These are phyloP conservation scores for Venusia cambrica DNA, from an alignment of 2,888 invertebrate genomes.

Conservation along the genomic window DNA sequence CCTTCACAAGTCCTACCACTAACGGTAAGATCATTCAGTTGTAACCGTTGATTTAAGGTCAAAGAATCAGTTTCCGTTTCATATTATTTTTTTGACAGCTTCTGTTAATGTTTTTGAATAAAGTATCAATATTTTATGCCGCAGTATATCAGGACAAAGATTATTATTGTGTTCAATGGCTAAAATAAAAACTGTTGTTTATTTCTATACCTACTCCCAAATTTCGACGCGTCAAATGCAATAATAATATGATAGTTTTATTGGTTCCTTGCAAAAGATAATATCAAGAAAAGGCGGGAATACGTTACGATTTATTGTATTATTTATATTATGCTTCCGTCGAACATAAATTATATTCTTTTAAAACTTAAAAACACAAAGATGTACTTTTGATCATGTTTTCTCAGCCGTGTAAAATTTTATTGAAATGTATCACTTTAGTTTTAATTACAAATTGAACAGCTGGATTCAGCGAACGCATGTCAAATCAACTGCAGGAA, in stretches of 20 bases:
- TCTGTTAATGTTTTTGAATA: background rate
- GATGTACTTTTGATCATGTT: constrained; percentile 39
- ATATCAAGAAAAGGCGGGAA: constrained; percentile 63
- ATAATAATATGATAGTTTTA: constrained; percentile 77
- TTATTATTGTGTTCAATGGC: constrained; percentile 70
- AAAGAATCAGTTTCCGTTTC: background rate
- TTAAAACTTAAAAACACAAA: constrained; percentile 29
- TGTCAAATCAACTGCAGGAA: constrained; percentile 28
- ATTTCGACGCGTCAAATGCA: constrained; percentile 56
- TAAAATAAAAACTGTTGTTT: constrained; percentile 59
- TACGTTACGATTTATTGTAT: constrained; percentile 59
- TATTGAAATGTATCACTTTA: constrained; percentile 24
- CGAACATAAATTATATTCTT: constrained; percentile 48
- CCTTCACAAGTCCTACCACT: too few species aligned
- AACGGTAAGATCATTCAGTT: too few species aligned
- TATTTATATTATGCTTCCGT: constrained; percentile 70
- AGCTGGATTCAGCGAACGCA: constrained; percentile 23
- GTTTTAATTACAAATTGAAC: constrained; percentile 25
- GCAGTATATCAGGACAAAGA: constrained; percentile 48
- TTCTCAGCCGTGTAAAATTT: constrained; percentile 17
- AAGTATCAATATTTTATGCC: constrained; percentile 49
- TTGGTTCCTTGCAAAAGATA: constrained; percentile 51
- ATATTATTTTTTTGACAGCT: background rate
- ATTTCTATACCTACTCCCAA: constrained; percentile 51
- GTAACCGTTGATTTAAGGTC: too few species aligned